Percentiles rank a stretch among this genome's conserved stretches.
Conservation (phyloP, 2,888 invertebrate genomes). For the Imbricaverruca yamaguchii region DNA sequence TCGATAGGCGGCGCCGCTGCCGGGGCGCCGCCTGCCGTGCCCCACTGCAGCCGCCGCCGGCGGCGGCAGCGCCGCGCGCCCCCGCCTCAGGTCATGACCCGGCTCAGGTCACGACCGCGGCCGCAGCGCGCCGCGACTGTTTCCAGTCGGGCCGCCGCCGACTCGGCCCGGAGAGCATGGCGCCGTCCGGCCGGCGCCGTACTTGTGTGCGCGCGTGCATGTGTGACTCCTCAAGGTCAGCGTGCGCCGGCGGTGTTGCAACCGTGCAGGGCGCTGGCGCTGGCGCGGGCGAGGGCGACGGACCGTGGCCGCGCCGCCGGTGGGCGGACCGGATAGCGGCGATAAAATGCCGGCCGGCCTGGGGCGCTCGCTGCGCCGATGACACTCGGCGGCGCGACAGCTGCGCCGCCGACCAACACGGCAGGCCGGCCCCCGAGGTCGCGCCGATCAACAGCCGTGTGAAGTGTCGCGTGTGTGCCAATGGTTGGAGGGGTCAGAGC, state of each 20-base stretch:
- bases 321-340: background rate
- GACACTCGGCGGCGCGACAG: background rate
- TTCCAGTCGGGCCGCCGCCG: background rate
- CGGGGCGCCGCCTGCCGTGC: background rate
- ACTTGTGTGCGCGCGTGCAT: background rate
- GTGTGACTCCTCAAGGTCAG: constrained; percentile 11
- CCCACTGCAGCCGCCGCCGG: too few species aligned
- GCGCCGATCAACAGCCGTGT: background rate
- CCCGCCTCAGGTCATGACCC: too few species aligned
- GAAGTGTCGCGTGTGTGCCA: too few species aligned
- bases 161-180: background rate
- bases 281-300: background rate
- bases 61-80: too few species aligned
- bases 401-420: background rate
- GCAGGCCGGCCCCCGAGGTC: background rate
- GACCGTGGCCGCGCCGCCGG: background rate
- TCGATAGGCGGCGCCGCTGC: background rate
- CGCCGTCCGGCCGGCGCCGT: background rate
- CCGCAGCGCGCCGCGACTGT: background rate
- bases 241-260: constrained; percentile 5
- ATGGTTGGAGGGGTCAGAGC: too few species aligned
- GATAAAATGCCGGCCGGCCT: background rate
- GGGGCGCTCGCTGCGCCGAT: background rate
- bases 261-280: background rate
- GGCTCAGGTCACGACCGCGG: background rate